Percentiles rank a stretch among this genome's conserved stretches.
Conservation (phyloP, 2,888 invertebrate genomes). For the Acleris sparsana region DNA sequence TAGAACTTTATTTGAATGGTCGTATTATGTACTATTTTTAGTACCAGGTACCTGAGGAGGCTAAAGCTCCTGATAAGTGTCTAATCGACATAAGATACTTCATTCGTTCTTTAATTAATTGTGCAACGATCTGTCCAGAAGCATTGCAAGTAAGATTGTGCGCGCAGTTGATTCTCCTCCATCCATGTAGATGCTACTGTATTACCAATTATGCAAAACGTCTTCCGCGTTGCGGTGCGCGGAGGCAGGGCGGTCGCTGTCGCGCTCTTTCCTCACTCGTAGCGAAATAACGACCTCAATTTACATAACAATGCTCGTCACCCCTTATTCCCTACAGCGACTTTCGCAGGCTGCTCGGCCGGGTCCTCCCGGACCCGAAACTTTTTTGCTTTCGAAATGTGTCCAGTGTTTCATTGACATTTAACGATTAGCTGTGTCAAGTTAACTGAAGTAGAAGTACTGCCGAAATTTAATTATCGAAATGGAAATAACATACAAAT, state of each 20-base stretch:
- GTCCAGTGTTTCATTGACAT: conserved; percentile 54
- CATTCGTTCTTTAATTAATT: not conserved
- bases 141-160: conserved; percentile 7
- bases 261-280: conserved; percentile 82
- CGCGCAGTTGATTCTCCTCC: conserved; percentile 51
- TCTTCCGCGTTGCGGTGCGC: conserved; percentile 73
- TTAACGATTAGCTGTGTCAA: conserved; percentile 38
- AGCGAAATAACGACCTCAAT: conserved; percentile 83
- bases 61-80: no score
- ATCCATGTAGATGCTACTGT: conserved; percentile 68
- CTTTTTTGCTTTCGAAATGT: conserved; percentile 68
- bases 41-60: no score
- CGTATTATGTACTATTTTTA: no score
- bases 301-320: conserved; percentile 83
- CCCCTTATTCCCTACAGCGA: conserved; percentile 79
- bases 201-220: conserved; percentile 82
- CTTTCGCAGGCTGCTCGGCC: conserved; percentile 72
- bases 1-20: no score
- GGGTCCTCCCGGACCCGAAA: conserved; percentile 74
- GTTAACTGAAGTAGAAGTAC: conserved; percentile 18
- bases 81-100: no score
- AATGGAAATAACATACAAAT: conserved; percentile 13
- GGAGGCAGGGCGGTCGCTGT: conserved; percentile 68
- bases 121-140: not conserved
- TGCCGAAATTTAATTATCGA: conserved; percentile 7